These are phyloP conservation scores for Archegozetes longisetosus DNA, from an alignment of 1,140 invertebrate genomes.

Conservation along the genomic window DNA sequence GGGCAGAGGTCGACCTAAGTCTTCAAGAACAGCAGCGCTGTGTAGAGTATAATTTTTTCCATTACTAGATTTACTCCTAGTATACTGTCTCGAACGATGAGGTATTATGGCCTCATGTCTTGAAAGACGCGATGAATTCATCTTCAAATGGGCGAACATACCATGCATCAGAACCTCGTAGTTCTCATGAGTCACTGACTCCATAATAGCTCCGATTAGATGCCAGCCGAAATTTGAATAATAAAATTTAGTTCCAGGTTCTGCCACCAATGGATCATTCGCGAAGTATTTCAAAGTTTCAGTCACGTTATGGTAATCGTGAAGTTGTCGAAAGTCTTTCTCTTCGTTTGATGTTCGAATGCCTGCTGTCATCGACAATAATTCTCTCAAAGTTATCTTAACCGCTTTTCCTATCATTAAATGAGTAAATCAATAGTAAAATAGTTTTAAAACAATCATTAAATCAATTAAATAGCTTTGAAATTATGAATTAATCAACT, in stretches of 20 bases:
- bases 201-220: not conserved
- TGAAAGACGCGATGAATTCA: not conserved
- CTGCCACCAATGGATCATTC: not conserved
- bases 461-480: too few relatives aligned
- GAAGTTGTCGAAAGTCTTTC: not conserved
- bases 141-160: not conserved
- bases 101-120: not conserved
- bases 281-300: not conserved
- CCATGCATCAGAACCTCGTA: not conserved
- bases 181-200: not conserved
- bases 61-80: not conserved
- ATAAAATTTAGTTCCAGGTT: not conserved
- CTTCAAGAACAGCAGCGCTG: not conserved
- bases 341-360: not conserved
- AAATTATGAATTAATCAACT: too few relatives aligned
- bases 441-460: too few relatives aligned
- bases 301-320: not conserved
- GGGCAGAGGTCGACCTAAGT: not conserved
- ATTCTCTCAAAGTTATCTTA: not conserved
- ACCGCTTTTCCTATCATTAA: not conserved
- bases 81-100: not conserved
- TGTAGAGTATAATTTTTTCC: not conserved
- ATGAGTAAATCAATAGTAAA: too few relatives aligned
- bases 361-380: not conserved
- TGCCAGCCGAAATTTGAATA: conserved; percentile 1